phyloP scores from a whole-genome alignment of 2,113 vertebrate genomes.

The Cyprinodon variegatus region DNA sequence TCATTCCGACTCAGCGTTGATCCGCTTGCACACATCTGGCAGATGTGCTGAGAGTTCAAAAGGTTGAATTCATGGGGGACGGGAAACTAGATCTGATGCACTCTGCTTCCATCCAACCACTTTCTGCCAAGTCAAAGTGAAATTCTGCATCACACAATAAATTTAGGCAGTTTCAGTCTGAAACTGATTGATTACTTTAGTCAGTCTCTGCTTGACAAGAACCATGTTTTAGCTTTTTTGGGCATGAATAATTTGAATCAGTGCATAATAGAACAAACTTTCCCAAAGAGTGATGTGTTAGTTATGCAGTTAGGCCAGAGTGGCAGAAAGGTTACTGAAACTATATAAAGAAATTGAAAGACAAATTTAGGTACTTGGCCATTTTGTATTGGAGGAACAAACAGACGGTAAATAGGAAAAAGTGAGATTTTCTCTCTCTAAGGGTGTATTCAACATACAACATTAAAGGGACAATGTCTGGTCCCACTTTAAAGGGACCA shows the following conservation, averaged over 20 bases:
- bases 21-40: slow-evolving; percentile 54
- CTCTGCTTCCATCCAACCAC: neutral
- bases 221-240: neutral
- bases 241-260: neutral
- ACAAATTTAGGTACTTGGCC: neutral
- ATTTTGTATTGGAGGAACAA: neutral
- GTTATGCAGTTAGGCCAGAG: neutral
- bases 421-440: neutral
- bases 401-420: neutral
- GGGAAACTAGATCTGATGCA: neutral
- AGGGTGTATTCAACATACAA: neutral
- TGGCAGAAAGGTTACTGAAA: neutral
- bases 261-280: neutral
- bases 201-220: slow-evolving; percentile 1
- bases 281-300: neutral
- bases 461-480: too few relatives aligned
- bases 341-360: neutral
- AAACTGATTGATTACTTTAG: slow-evolving; percentile 13
- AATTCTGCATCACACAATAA: slow-evolving; percentile 1
- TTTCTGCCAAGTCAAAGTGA: slow-evolving; percentile 16
- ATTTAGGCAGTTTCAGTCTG: slow-evolving; percentile 1
- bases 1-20: slow-evolving; percentile 32
- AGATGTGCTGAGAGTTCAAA: neutral
- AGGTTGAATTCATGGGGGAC: neutral
- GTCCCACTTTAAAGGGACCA: too few relatives aligned